Base-by-base conservation (phyloP, 2,113 vertebrate species). In the Nanger granti region DNA sequence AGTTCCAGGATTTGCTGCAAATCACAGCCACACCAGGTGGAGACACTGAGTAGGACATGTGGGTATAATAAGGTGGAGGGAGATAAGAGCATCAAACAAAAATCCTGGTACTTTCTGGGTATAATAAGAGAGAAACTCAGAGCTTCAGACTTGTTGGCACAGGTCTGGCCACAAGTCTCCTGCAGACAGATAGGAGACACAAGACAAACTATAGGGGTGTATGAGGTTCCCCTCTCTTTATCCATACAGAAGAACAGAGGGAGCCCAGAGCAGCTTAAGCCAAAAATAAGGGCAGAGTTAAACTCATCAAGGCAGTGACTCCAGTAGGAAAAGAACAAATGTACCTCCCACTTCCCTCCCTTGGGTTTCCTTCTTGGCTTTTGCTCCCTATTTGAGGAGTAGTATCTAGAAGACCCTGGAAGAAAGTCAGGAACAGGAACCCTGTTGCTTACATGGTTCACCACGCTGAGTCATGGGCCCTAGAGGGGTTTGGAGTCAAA, bases 281-380 rank as follows among this genome's bases (percentile, higher is more conserved):
- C 59, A 92, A 90, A 96, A 49, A 93, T 34, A 95, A 94, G 52
- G 20, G 69, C 9, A 84, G 76, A 85, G 64, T 69, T 97, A 89
- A 91, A 73, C 11, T 41, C 54, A 87, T 94, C 20, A 89, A 31
- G 55, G 90, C 4, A 85, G 37, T 52, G 95, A 64, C 44, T 92
- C 66, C 5, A 66, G 54, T n/a, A 97, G 47, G 59, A 93, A 73
- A 49, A 94, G 17, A 88, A 93, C 47, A 94, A 96, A 92, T 82
- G 54, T 24, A 54, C 17, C 84, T 41, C 28, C 52, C 4, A 59
- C 24, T 92, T 54, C n/a, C 96, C 85, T 86, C 86, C 34, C 14
- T 86, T 79, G n/a, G 37, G 18, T 91, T 87, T 17, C 89, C 15
- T n/a, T 96, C 79, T 66, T 93, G 89, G 88, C 29, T 93, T 92